A percentile compares a stretch with the other conserved stretches of the same genome.
These are phyloP conservation scores for Ailuropoda melanoleuca DNA, from an alignment of 2,113 vertebrate genomes.

Conservation along the genomic window DNA sequence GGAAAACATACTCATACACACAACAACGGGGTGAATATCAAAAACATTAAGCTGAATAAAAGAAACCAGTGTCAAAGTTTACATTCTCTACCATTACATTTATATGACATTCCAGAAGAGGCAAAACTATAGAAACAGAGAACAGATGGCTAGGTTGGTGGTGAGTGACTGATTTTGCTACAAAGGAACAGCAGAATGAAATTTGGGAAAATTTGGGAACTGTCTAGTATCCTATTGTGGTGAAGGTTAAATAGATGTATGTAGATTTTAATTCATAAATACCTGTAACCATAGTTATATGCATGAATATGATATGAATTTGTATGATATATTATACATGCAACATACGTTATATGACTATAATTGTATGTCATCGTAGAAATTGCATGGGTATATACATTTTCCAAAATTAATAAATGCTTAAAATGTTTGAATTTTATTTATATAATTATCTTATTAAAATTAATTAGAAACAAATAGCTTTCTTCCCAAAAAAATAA, in stretches of 20 bases:
- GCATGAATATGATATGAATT: background rate
- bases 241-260: background rate
- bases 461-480: background rate
- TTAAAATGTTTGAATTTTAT: background rate
- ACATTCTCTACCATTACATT: background rate
- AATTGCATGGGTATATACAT: background rate
- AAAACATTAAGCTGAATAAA: background rate
- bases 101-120: background rate
- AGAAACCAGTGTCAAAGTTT: background rate
- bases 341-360: background rate
- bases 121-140: background rate
- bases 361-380: background rate
- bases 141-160: background rate
- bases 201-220: background rate
- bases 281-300: background rate
- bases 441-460: background rate
- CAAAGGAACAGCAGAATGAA: background rate
- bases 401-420: background rate
- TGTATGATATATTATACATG: background rate
- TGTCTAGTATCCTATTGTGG: background rate
- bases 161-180: background rate
- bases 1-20: background rate
- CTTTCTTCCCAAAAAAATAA: background rate
- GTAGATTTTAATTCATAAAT: background rate
- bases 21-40: background rate